These are phyloP conservation scores for Hippolais icterina DNA, from an alignment of 2,113 vertebrate genomes.

Conservation along the genomic window DNA sequence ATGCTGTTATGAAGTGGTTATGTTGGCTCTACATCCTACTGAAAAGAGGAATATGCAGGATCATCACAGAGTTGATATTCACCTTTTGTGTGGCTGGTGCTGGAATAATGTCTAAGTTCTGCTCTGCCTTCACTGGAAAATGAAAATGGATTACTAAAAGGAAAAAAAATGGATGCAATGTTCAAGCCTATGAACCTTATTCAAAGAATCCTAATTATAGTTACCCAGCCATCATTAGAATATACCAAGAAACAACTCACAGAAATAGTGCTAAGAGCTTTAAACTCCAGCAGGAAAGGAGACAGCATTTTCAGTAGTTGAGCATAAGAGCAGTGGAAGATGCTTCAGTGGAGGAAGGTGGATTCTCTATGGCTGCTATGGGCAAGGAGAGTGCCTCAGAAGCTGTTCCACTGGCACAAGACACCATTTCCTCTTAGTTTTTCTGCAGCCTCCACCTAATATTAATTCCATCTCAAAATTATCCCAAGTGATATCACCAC, in stretches of 20 bases:
- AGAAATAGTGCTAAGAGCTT: not conserved
- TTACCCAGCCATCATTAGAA: not conserved
- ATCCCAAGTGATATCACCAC: not conserved
- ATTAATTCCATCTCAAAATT: not conserved
- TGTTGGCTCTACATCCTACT: not conserved
- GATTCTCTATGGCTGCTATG: not conserved
- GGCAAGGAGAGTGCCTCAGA: not conserved
- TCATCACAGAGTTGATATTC: not conserved
- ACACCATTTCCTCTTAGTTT: not conserved
- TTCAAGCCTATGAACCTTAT: not conserved
- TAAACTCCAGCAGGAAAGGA: not conserved
- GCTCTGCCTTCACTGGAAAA: not conserved
- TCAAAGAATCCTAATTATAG: not conserved
- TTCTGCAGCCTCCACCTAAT: not conserved
- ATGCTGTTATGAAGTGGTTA: not conserved
- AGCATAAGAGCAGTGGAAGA: not conserved
- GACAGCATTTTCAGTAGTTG: not conserved
- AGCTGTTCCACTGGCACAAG: not conserved
- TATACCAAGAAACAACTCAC: not conserved
- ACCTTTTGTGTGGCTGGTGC: not conserved
- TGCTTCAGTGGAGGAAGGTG: not conserved
- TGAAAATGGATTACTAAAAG: not conserved
- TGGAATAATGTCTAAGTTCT: not conserved
- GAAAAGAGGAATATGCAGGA: not conserved
- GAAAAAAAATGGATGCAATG: not conserved